A percentile compares a stretch with the other conserved stretches of the same genome.
phyloP scores from a whole-genome alignment of 2,888 invertebrate species.

The Cerceris ruficornis region DNA sequence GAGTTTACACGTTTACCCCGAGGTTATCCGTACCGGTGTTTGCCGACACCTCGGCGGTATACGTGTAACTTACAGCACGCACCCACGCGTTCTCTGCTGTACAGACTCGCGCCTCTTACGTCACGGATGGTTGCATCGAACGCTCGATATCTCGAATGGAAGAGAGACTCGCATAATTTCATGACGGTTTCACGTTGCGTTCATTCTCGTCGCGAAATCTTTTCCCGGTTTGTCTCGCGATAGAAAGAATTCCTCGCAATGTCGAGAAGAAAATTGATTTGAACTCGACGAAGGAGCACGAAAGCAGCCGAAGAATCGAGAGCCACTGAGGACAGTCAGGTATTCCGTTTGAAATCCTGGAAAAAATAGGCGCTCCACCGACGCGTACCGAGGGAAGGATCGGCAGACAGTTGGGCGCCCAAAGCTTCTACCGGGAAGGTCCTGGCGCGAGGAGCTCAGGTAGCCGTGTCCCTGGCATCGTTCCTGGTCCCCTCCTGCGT shows the following conservation, averaged over 20 bases:
- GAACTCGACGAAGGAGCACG: background rate
- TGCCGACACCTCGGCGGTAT: conserved; percentile 58
- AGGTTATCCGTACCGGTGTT: conserved; percentile 71
- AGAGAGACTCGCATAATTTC: background rate
- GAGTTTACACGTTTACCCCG: conserved; percentile 73
- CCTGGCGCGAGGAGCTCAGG: conserved; percentile 61
- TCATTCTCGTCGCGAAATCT: background rate
- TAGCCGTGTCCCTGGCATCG: conserved; percentile 62
- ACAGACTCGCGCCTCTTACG: conserved; percentile 16
- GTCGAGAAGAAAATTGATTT: background rate
- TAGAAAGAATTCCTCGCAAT: background rate
- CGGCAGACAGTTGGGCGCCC: conserved; percentile 73
- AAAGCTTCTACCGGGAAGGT: conserved; percentile 52
- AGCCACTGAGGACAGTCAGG: conserved; percentile 44
- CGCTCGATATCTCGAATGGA: background rate
- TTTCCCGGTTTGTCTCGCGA: background rate
- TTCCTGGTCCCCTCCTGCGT: conserved; percentile 50
- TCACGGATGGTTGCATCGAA: conserved; percentile 3
- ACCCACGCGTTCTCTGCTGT: conserved; percentile 27
- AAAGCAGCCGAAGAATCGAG: conserved; percentile 13
- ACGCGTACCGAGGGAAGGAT: conserved; percentile 55
- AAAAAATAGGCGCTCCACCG: conserved; percentile 61
- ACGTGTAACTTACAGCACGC: conserved; percentile 38
- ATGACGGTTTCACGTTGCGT: too few relatives aligned
- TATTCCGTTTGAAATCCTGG: conserved; percentile 43